Conservation (phyloP, 1,140 invertebrate species). For the Callitettix versicolor region DNA sequence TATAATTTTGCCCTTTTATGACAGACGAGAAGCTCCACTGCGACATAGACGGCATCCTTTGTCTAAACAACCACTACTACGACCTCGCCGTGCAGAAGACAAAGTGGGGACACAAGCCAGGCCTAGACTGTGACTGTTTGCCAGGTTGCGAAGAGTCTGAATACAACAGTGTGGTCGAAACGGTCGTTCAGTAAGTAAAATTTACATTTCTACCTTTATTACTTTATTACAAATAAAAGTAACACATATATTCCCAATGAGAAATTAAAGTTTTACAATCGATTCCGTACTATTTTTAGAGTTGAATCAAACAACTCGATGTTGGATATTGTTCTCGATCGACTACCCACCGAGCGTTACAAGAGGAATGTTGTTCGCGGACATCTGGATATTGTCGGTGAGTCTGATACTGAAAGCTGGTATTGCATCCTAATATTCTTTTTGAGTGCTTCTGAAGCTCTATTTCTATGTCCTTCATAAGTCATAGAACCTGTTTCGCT, state of each 20-base stretch:
- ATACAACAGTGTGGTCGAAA: conserved; percentile 22
- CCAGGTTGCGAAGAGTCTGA: conserved; percentile 51
- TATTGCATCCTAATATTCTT: no score
- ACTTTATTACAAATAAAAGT: no score
- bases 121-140: conserved; percentile 47
- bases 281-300: conserved; percentile 10
- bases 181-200: conserved; percentile 12
- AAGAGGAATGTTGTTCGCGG: conserved; percentile 49
- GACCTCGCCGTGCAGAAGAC: conserved; percentile 47
- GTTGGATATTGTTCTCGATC: conserved; percentile 41
- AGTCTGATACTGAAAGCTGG: no score
- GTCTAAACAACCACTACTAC: conserved; percentile 46
- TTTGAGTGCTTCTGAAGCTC: no score
- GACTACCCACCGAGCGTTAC: conserved; percentile 45
- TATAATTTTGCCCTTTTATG: no score
- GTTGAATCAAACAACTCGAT: conserved; percentile 27
- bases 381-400: conserved; percentile 49
- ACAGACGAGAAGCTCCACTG: conserved; percentile 33
- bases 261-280: no score
- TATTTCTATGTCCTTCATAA: no score
- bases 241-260: no score
- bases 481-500: no score
- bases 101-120: conserved; percentile 28
- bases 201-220: no score
- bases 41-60: conserved; percentile 45